Conservation (phyloP, 2,113 vertebrate species). For the Synchiropus splendidus region DNA sequence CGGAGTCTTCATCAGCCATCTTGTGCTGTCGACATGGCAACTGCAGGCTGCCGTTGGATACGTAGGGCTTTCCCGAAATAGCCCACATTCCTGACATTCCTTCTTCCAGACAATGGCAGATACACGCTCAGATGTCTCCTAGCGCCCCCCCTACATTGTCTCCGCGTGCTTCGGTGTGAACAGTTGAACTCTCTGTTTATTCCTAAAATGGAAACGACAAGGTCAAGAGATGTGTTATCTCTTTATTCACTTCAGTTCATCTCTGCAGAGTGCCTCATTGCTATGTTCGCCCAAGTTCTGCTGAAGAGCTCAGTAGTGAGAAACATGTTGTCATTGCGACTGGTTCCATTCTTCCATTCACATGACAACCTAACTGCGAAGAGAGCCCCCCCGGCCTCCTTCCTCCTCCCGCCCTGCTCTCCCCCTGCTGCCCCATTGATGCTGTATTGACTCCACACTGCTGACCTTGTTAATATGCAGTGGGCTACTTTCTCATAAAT, state of each 20-base stretch:
- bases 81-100: constrained; percentile 61
- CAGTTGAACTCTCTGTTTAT: no score
- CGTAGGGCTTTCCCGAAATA: constrained; percentile 52
- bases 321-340: no score
- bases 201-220: no score
- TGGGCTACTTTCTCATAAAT: constrained; percentile 63
- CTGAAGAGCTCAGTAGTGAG: no score
- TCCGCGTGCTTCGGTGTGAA: constrained; percentile 47
- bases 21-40: constrained; percentile 27
- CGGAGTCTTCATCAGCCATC: constrained; percentile 41
- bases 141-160: constrained; percentile 44
- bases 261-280: no score
- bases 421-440: constrained; percentile 29
- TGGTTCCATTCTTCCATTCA: constrained; percentile 28
- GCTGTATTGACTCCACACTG: constrained; percentile 34
- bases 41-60: constrained; percentile 31
- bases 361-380: constrained; percentile 8
- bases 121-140: constrained; percentile 49
- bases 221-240: no score
- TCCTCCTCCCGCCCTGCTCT: constrained; percentile 1
- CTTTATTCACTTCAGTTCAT: no score
- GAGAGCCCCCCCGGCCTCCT: constrained; percentile 3
- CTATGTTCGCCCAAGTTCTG: no score
- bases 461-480: constrained; percentile 62
- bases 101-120: constrained; percentile 56